Conservation (phyloP, 2,797 vertebrate genomes). For the Nyctalus aviator region DNA sequence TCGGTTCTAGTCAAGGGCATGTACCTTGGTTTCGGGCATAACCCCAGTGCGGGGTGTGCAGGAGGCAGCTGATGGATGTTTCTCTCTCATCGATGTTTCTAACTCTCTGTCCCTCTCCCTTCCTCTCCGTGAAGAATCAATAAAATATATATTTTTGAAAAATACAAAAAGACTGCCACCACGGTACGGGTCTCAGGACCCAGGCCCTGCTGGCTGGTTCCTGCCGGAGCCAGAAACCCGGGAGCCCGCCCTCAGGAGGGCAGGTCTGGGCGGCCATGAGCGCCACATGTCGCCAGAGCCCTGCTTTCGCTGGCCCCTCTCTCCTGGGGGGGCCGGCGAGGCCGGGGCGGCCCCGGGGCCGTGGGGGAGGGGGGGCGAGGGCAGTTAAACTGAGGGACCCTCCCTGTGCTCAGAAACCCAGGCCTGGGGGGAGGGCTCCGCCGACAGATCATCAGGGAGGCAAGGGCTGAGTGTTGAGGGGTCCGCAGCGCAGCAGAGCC, state of each 20-base stretch:
- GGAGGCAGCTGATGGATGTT: too few species aligned
- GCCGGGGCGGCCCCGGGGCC: accelerated
- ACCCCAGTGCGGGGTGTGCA: too few species aligned
- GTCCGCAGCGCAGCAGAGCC: accelerated
- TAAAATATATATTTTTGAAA: too few species aligned
- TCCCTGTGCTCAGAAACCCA: not conserved
- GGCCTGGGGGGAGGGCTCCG: not conserved
- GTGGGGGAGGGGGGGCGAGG: accelerated
- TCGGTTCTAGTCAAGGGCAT: too few species aligned
- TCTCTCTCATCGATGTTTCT: too few species aligned
- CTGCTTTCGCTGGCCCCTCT: not conserved
- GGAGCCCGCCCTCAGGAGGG: not conserved
- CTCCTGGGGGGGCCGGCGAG: accelerated
- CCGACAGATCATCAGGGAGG: not conserved
- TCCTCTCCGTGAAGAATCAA: too few species aligned
- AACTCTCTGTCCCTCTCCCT: too few species aligned
- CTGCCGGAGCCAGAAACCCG: not conserved
- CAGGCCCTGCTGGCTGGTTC: not conserved
- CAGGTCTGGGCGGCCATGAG: not conserved
- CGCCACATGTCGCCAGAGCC: not conserved
- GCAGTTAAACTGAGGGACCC: not conserved
- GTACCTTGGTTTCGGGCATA: too few species aligned
- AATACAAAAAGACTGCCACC: too few species aligned
- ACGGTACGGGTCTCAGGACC: accelerated
- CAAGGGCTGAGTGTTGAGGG: not conserved